A percentile compares a stretch with the other conserved stretches of the same genome.
Evolutionary conservation across 1,140 invertebrate species (phyloP).

Genomic region (Drosophila subobscura): DNA sequence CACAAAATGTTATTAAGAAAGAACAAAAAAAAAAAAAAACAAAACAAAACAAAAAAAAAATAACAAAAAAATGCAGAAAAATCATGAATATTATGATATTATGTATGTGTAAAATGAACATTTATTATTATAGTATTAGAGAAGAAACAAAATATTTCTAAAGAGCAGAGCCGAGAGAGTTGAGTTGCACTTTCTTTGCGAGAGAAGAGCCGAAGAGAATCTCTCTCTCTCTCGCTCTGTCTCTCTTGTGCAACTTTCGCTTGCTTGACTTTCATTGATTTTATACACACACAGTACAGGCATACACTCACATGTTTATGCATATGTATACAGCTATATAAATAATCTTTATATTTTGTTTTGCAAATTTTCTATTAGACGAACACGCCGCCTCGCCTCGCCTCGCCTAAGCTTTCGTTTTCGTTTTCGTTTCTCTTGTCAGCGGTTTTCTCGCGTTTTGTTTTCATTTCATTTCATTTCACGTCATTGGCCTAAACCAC

Average conservation of each 20-base stretch:
- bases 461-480: slow-evolving; percentile 35
- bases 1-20: slow-evolving; percentile 30
- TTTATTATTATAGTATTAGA: slow-evolving; percentile 33
- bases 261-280: slow-evolving; percentile 51
- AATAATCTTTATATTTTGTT: slow-evolving; percentile 10
- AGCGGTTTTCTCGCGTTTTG: slow-evolving; percentile 32
- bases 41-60: slow-evolving; percentile 9
- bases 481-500: slow-evolving; percentile 19
- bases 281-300: slow-evolving; percentile 29
- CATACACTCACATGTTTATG: background rate
- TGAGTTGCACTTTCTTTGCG: slow-evolving; percentile 37
- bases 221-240: background rate
- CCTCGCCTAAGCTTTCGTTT: slow-evolving; percentile 52
- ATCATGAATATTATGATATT: slow-evolving; percentile 45
- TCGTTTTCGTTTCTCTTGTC: slow-evolving; percentile 26
- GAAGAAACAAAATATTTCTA: slow-evolving; percentile 34
- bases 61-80: slow-evolving; percentile 17
- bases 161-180: slow-evolving; percentile 25
- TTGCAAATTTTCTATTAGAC: slow-evolving; percentile 34
- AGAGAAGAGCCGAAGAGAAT: slow-evolving; percentile 36
- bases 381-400: slow-evolving; percentile 25
- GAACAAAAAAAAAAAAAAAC: slow-evolving; percentile 13
- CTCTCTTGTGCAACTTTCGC: slow-evolving; percentile 35
- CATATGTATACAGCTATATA: slow-evolving; percentile 26
- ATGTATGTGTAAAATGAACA: slow-evolving; percentile 36